Percentiles rank a stretch among this genome's conserved stretches.
Conservation (phyloP, 2,797 vertebrate species). For the Podarcis lilfordi region DNA sequence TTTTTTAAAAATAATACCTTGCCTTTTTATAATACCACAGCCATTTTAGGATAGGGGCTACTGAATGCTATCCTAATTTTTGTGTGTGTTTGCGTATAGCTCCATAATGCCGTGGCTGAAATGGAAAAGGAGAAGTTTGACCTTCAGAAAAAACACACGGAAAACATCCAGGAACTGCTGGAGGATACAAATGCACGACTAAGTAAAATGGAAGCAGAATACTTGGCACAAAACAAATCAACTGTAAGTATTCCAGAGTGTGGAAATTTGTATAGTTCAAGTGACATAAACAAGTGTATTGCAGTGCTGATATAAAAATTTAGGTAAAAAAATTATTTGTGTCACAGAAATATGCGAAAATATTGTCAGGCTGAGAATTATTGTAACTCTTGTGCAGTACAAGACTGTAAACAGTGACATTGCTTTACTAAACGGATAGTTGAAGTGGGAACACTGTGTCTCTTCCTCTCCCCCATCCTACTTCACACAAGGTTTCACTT, state of each 20-base stretch:
- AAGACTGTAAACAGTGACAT: background rate
- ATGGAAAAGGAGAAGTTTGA: slow-evolving; percentile 94
- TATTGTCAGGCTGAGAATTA: background rate
- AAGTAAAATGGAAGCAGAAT: slow-evolving; percentile 89
- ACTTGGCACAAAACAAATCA: slow-evolving; percentile 79
- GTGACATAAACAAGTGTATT: fast-evolving
- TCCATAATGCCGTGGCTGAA: slow-evolving; percentile 84
- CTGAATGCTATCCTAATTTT: background rate
- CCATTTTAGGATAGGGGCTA: fast-evolving
- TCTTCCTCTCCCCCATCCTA: background rate
- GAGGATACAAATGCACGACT: slow-evolving; percentile 88
- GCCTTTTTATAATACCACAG: background rate
- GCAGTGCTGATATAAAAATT: background rate
- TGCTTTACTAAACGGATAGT: background rate
- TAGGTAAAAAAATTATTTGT: background rate
- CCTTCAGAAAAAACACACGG: slow-evolving; percentile 88
- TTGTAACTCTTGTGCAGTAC: fast-evolving
- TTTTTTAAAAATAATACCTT: background rate
- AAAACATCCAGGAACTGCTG: slow-evolving; percentile 89
- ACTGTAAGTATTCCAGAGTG: slow-evolving; percentile 79
- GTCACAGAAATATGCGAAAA: background rate
- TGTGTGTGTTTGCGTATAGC: slow-evolving; percentile 72
- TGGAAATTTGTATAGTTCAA: fast-evolving
- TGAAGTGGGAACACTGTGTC: background rate
- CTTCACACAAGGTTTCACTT: background rate